phyloP scores from a whole-genome alignment of 2,113 vertebrate genomes.

The Platichthys stellatus region DNA sequence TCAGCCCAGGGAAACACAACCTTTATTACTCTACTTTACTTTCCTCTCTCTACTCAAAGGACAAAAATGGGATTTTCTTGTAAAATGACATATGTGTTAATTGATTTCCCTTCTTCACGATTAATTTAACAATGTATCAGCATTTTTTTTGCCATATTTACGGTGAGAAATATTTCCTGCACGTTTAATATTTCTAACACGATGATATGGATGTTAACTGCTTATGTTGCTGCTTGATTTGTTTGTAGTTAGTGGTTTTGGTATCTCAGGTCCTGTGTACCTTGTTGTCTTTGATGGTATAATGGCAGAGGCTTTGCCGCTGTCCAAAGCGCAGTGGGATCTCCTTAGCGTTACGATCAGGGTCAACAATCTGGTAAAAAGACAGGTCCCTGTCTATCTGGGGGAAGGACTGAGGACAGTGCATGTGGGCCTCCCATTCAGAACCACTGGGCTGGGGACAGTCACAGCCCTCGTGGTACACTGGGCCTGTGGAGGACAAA shows the following conservation, averaged over 20 bases:
- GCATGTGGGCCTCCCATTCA: constrained; percentile 89
- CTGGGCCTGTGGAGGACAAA: constrained; percentile 80
- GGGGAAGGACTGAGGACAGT: constrained; percentile 86
- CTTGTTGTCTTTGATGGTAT: constrained; percentile 95
- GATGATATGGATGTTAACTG: background rate
- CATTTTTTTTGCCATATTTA: too few relatives aligned
- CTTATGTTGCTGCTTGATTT: background rate
- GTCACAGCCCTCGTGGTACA: constrained; percentile 95
- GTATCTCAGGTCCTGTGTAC: constrained; percentile 61
- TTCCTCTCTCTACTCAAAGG: constrained; percentile 4
- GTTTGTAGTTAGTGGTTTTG: background rate
- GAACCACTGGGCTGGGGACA: constrained; percentile 87
- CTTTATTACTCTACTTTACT: background rate
- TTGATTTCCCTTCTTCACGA: background rate
- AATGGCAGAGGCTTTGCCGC: constrained; percentile 96
- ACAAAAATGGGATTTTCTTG: background rate
- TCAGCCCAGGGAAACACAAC: background rate
- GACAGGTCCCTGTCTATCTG: constrained; percentile 92
- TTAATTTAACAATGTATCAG: background rate
- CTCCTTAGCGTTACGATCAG: constrained; percentile 89
- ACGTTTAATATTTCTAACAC: background rate
- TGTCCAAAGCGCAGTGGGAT: constrained; percentile 93
- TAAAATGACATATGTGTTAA: background rate
- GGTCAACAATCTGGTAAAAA: constrained; percentile 85
- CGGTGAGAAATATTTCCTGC: too few relatives aligned